Percentiles rank a stretch among this genome's conserved stretches.
Conservation (phyloP, 2,888 invertebrate genomes). For the Eupithecia exiguata region DNA sequence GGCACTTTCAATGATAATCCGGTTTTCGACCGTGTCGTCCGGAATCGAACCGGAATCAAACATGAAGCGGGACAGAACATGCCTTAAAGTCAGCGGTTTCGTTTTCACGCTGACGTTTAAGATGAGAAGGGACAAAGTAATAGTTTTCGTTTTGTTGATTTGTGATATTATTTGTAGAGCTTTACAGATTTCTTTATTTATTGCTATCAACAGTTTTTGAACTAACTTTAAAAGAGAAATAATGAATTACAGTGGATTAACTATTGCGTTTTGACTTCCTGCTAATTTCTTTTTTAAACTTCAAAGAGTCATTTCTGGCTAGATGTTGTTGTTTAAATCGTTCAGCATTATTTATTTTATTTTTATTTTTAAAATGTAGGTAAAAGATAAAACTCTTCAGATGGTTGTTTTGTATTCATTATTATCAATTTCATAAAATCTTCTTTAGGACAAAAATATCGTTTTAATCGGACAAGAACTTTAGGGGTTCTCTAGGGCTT, state of each 20-base stretch:
- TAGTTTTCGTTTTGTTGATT: neutral
- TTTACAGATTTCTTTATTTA: neutral
- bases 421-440: too few relatives aligned
- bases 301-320: neutral
- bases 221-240: neutral
- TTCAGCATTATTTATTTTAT: neutral
- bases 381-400: too few relatives aligned
- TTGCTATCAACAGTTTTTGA: neutral
- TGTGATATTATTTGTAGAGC: neutral
- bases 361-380: too few relatives aligned
- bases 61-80: slow-evolving; percentile 1
- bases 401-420: too few relatives aligned
- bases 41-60: slow-evolving; percentile 25
- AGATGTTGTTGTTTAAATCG: neutral
- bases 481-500: too few relatives aligned
- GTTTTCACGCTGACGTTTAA: slow-evolving; percentile 6
- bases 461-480: too few relatives aligned
- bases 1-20: slow-evolving; percentile 26
- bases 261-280: neutral
- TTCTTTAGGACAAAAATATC: too few relatives aligned
- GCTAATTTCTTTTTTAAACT: neutral
- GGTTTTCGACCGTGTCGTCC: slow-evolving; percentile 22
- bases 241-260: neutral
- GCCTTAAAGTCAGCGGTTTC: slow-evolving; percentile 6
- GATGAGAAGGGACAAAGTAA: slow-evolving; percentile 17